Base-by-base conservation (phyloP, 2,113 vertebrate genomes). In the Tragelaphus strepsiceros region DNA sequence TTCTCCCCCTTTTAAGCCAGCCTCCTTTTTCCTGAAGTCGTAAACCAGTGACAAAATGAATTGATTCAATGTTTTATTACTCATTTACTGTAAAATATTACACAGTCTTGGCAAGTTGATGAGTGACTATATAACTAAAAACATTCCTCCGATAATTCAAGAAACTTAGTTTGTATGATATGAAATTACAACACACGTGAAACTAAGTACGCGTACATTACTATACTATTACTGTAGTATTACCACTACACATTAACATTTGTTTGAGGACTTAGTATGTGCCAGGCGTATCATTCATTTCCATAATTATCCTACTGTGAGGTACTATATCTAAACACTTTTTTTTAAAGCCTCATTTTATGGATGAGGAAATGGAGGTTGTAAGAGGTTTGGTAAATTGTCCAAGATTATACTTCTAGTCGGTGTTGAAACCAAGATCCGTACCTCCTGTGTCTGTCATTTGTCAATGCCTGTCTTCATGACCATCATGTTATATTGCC, bases 1-100 rank as follows among this genome's bases (percentile, higher is more conserved):
- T 32, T 58, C 15, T 9, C 22, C 19, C 16, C 39, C n/a, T 61
- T 88, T 62, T 95, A 86, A 92, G 92, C 58, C n/a, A 80, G 35
- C 5, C 22, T 88, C 28, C 49, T 86, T 84, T 88, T 54, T 43
- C 39, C 92, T 81, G 3, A 96, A 91, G 83, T 93, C 22, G 4
- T 81, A 97, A 97, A 91, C 91, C 49, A 32, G 82, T 89, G 91
- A 87, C 94, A 96, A 95, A 96, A 90, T 96, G 53, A 96, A 67
- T 93, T 90, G 93, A 97, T 89, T 85, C 82, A 93, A 54, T 90
- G 62, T 96, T 97, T 91, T 94, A 91, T 93, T 93, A 56, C 87
- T 91, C 83, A 90, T 64, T 83, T 80, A 61, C 80, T 92, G 13
- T 93, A 95, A 93, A 95, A 74, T 91, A 93, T 93, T 80, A 80